Percentiles rank a stretch among this genome's conserved stretches.
phyloP scores from a whole-genome alignment of 2,113 vertebrate genomes.

The Ammodytes dubius region DNA sequence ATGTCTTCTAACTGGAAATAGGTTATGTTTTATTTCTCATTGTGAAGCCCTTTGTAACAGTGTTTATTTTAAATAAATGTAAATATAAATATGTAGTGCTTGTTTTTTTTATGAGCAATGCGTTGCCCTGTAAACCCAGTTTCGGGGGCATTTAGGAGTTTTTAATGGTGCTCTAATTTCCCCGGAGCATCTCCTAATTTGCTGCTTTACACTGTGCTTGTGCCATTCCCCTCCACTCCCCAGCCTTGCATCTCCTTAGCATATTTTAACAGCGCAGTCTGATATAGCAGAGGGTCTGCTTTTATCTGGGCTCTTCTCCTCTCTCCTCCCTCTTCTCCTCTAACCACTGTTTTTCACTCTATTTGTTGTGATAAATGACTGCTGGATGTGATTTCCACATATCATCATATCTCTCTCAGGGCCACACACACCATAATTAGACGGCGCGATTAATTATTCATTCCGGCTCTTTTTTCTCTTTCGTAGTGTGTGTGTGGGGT shows the following conservation, averaged over 20 bases:
- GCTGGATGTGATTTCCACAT: constrained; percentile 80
- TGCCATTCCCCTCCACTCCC: constrained; percentile 64
- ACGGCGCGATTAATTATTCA: constrained; percentile 82
- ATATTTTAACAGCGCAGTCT: constrained; percentile 71
- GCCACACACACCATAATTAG: constrained; percentile 81
- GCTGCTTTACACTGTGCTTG: constrained; percentile 57
- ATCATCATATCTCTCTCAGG: constrained; percentile 81
- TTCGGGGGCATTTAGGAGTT: constrained; percentile 43
- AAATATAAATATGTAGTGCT: background rate
- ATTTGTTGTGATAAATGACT: constrained; percentile 84
- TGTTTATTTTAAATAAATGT: too few species aligned
- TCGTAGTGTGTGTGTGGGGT: constrained; percentile 47
- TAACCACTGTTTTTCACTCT: constrained; percentile 75
- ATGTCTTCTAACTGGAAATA: too few species aligned
- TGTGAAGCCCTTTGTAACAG: too few species aligned
- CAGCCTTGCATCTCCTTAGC: constrained; percentile 68
- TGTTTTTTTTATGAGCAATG: constrained; percentile 18
- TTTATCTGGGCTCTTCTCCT: constrained; percentile 49
- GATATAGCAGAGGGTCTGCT: constrained; percentile 51
- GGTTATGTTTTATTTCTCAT: too few species aligned
- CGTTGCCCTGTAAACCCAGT: constrained; percentile 58
- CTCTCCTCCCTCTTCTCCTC: constrained; percentile 50
- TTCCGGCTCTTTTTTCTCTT: constrained; percentile 58
- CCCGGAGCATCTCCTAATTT: constrained; percentile 62
- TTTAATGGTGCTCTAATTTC: constrained; percentile 45